A percentile compares a stretch with the other conserved stretches of the same genome.
phyloP scores from a whole-genome alignment of 2,888 invertebrate genomes.

The Lepidocyrtoides sp. region DNA sequence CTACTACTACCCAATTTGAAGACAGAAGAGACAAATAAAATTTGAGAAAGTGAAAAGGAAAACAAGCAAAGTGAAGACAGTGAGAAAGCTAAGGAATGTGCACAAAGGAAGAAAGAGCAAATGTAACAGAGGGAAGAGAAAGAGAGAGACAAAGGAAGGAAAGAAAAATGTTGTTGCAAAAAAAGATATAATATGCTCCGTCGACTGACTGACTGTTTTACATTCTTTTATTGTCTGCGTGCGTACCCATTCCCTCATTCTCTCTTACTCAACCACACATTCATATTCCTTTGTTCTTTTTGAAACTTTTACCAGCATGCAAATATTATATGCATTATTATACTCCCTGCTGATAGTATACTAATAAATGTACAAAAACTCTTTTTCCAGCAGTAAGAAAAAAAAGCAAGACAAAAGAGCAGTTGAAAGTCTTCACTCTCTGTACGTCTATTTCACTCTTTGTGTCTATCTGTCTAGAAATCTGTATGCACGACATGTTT shows the following conservation, averaged over 20 bases:
- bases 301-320: neutral
- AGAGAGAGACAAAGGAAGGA: constrained; percentile 8
- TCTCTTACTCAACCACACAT: neutral
- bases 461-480: neutral
- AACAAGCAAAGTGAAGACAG: neutral
- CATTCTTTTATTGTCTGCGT: neutral
- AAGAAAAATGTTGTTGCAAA: constrained; percentile 1
- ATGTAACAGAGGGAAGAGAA: neutral
- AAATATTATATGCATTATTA: neutral
- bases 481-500: constrained; percentile 11
- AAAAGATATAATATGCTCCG: constrained; percentile 12
- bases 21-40: neutral
- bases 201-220: constrained; percentile 49
- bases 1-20: too few relatives aligned
- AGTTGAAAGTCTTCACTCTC: neutral
- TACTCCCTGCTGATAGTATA: too few relatives aligned
- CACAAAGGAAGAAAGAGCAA: neutral
- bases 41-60: neutral
- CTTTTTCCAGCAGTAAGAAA: neutral
- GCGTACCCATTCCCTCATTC: neutral
- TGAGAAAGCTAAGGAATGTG: constrained; percentile 20
- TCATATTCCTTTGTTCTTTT: neutral
- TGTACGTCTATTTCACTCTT: neutral
- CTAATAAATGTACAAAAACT: too few relatives aligned
- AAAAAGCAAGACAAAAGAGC: neutral